These are phyloP conservation scores for Leptodactylus fallax DNA, from an alignment of 2,797 vertebrate genomes.

Conservation along the genomic window DNA sequence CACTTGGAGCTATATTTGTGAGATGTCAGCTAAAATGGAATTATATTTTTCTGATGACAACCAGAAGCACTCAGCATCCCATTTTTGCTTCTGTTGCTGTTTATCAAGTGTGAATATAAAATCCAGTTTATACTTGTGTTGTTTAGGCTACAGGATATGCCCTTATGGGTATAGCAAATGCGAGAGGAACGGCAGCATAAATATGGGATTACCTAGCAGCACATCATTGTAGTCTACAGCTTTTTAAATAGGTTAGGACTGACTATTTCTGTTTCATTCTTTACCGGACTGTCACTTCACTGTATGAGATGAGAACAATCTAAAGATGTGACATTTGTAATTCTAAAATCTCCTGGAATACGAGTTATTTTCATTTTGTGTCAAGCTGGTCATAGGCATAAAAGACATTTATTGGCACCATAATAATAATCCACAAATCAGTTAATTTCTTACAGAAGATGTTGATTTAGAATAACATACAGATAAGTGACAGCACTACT, in stretches of 20 bases:
- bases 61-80: slow-evolving; percentile 61
- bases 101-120: slow-evolving; percentile 65
- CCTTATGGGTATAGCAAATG: slow-evolving; percentile 57
- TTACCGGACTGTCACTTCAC: slow-evolving; percentile 40
- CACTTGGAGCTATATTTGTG: slow-evolving; percentile 64
- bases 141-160: slow-evolving; percentile 62
- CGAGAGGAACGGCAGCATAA: slow-evolving; percentile 30
- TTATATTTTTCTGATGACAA: slow-evolving; percentile 65
- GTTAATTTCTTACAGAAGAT: not conserved
- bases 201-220: slow-evolving; percentile 57
- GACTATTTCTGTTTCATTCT: slow-evolving; percentile 40
- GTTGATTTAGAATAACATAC: not conserved
- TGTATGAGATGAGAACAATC: slow-evolving; percentile 28
- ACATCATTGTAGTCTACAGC: slow-evolving; percentile 40
- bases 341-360: slow-evolving; percentile 19
- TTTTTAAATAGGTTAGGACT: slow-evolving; percentile 38
- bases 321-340: slow-evolving; percentile 41
- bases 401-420: slow-evolving; percentile 9
- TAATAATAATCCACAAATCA: slow-evolving; percentile 20
- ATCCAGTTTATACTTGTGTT: slow-evolving; percentile 61
- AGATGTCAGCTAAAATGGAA: slow-evolving; percentile 65
- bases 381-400: slow-evolving; percentile 12
- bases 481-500: not conserved
- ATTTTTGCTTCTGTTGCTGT: slow-evolving; percentile 63
- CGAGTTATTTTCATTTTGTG: not conserved